Evolutionary conservation across 2,113 vertebrate species (phyloP).

Genomic region (Erythrocebus patas): DNA sequence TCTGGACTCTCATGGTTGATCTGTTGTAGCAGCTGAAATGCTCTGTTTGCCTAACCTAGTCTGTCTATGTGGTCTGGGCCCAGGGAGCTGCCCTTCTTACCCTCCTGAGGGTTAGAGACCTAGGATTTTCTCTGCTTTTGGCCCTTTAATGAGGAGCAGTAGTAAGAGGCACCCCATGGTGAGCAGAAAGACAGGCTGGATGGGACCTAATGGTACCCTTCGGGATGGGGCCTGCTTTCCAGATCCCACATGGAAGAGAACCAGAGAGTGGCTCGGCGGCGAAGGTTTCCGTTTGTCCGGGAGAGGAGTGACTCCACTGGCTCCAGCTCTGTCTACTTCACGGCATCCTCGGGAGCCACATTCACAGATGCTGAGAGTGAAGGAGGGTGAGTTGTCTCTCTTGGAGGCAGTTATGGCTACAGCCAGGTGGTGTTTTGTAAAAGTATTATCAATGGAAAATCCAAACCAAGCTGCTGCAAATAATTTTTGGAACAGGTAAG

Average conservation of each 20-base stretch:
- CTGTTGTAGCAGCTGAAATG: not conserved
- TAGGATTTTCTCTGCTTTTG: not conserved
- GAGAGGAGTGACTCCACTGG: conserved; percentile 92
- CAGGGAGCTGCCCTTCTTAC: not conserved
- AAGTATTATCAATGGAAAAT: not conserved
- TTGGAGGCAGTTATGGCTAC: not conserved
- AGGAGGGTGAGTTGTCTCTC: conserved; percentile 87
- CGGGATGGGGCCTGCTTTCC: conserved; percentile 9
- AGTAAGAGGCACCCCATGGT: not conserved
- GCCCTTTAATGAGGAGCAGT: not conserved
- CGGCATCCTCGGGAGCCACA: conserved; percentile 85
- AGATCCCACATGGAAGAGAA: conserved; percentile 92
- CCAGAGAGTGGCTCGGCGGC: conserved; percentile 85
- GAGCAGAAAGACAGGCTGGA: not conserved
- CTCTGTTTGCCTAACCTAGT: not conserved
- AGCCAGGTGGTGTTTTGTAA: not conserved
- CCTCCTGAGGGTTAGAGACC: not conserved
- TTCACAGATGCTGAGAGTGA: conserved; percentile 91
- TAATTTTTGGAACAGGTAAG: not conserved
- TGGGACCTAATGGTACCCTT: not conserved
- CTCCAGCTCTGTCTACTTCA: conserved; percentile 97
- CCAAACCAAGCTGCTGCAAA: not conserved
- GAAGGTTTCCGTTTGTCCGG: conserved; percentile 81
- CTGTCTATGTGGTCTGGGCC: not conserved
- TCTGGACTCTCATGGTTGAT: not conserved